phyloP scores from a whole-genome alignment of 2,888 invertebrate species.

The Ormia ochracea region DNA sequence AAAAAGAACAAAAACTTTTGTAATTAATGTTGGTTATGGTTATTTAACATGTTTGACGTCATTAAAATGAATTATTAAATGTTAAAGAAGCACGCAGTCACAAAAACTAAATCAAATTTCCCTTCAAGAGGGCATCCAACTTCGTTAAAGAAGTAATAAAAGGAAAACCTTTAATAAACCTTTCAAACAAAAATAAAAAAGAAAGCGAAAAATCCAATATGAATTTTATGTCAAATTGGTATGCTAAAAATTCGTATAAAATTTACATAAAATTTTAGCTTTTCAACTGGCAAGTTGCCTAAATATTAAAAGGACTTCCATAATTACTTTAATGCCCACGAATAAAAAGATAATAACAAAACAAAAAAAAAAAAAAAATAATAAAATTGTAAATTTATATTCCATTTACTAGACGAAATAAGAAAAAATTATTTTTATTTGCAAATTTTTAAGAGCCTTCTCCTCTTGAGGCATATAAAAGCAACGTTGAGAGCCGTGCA shows the following conservation, averaged over 20 bases:
- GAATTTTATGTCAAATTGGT: background rate
- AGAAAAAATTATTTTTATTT: conserved; percentile 14
- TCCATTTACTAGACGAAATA: background rate
- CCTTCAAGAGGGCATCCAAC: background rate
- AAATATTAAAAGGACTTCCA: conserved; percentile 9
- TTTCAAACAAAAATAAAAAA: too few species aligned
- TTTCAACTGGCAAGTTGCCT: background rate
- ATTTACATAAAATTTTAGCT: background rate
- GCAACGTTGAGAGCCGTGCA: too few species aligned
- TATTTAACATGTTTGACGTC: conserved; percentile 24
- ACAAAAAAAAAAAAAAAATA: background rate
- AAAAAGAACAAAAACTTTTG: background rate
- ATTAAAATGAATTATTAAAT: conserved; percentile 44
- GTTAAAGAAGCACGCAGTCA: background rate
- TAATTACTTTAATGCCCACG: background rate
- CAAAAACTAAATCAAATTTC: background rate
- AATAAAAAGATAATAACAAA: background rate
- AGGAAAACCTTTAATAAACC: background rate
- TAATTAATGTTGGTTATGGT: conserved; percentile 44
- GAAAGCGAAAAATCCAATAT: too few species aligned
- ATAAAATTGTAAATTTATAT: background rate
- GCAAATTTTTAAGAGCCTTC: too few species aligned
- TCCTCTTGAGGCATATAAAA: too few species aligned
- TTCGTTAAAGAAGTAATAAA: background rate
- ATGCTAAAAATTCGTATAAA: background rate